Percentiles rank a stretch among this genome's conserved stretches.
These are phyloP conservation scores for Eulemur albifrons DNA, from an alignment of 2,797 vertebrate genomes.

Conservation along the genomic window DNA sequence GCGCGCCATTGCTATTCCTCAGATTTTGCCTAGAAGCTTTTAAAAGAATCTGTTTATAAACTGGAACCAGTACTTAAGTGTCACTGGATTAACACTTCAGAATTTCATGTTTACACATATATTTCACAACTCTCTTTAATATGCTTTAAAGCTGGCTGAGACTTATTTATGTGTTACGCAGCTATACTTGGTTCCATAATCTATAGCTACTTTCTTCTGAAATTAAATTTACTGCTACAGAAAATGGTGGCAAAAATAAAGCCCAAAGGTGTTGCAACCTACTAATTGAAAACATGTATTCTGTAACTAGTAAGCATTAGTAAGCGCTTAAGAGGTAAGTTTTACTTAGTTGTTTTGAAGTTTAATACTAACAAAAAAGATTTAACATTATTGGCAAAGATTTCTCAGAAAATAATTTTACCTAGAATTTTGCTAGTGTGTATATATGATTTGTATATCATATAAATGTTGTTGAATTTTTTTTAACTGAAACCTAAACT, in stretches of 20 bases:
- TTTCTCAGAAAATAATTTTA: conserved; percentile 36
- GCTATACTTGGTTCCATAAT: conserved; percentile 55
- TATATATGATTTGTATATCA: neutral
- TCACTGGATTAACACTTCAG: conserved; percentile 77
- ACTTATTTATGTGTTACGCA: conserved; percentile 63
- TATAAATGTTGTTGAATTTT: neutral
- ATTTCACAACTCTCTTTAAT: conserved; percentile 73
- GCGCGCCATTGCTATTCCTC: neutral
- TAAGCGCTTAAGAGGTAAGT: neutral
- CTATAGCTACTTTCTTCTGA: conserved; percentile 63
- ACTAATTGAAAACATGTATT: conserved; percentile 76
- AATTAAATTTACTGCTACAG: conserved; percentile 71
- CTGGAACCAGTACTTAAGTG: conserved; percentile 74
- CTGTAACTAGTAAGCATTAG: conserved; percentile 49
- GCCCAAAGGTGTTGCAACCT: conserved; percentile 61
- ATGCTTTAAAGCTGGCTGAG: conserved; percentile 69
- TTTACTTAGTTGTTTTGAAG: conserved; percentile 47
- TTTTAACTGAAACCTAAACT: neutral
- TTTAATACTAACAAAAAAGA: conserved; percentile 14
- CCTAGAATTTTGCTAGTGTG: neutral
- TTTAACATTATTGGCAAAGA: neutral
- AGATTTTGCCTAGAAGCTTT: conserved; percentile 60
- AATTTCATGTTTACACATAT: conserved; percentile 75
- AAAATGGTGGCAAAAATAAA: conserved; percentile 69
- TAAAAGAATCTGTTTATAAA: conserved; percentile 79